Percentiles rank a stretch among this genome's conserved stretches.
phyloP scores from a whole-genome alignment of 1,140 invertebrate species.

The Sitophilus oryzae region DNA sequence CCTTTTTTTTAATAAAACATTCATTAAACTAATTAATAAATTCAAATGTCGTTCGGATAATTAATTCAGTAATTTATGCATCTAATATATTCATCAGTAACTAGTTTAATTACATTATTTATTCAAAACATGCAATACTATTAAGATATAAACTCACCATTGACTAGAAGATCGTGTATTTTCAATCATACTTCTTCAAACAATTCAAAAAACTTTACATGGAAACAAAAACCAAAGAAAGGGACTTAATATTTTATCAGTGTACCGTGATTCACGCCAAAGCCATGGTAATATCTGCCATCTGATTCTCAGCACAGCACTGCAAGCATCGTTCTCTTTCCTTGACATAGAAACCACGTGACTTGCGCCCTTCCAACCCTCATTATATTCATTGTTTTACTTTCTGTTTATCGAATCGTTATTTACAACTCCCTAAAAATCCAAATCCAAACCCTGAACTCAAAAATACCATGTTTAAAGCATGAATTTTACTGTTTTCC shows the following conservation, averaged over 20 bases:
- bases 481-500: too few relatives aligned
- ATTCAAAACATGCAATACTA: too few relatives aligned
- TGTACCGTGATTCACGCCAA: background rate
- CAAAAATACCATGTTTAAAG: too few relatives aligned
- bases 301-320: background rate
- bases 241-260: background rate
- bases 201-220: background rate
- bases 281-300: background rate
- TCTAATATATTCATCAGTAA: too few relatives aligned
- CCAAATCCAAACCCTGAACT: too few relatives aligned
- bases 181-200: conserved; percentile 9
- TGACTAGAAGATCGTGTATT: conserved; percentile 6
- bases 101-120: too few relatives aligned
- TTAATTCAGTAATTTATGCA: too few relatives aligned
- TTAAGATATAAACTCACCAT: too few relatives aligned
- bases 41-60: too few relatives aligned
- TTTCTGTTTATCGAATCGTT: background rate
- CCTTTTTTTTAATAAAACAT: too few relatives aligned
- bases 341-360: conserved; percentile 2
- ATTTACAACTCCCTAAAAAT: too few relatives aligned
- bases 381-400: background rate
- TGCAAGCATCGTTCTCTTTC: background rate
- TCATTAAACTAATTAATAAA: too few relatives aligned
- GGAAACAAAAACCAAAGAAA: background rate
- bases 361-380: conserved; percentile 1